Percentiles rank a stretch among this genome's conserved stretches.
These are phyloP conservation scores for Oscheius sp. DNA, from an alignment of 1,140 invertebrate genomes.

Conservation along the genomic window DNA sequence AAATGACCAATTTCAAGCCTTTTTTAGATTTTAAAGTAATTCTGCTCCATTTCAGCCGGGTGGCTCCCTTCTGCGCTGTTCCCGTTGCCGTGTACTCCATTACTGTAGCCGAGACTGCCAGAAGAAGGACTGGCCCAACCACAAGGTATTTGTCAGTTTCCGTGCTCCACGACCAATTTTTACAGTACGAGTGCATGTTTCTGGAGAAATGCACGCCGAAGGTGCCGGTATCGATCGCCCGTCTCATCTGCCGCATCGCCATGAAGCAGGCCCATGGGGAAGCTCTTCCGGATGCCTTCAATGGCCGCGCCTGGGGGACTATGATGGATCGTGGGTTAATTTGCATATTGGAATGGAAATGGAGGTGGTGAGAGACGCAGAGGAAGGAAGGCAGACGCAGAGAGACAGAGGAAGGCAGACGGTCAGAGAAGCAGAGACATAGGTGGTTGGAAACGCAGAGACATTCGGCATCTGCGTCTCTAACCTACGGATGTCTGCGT, in stretches of 20 bases:
- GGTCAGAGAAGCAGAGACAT: no score
- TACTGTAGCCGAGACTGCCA: slow-evolving; percentile 4
- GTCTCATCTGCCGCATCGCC: background rate
- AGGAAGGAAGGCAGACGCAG: no score
- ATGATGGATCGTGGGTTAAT: slow-evolving; percentile 1
- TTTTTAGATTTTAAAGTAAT: background rate
- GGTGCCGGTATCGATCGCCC: background rate
- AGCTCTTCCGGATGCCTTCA: background rate
- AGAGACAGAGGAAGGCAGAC: no score
- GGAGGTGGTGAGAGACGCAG: no score
- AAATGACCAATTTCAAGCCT: background rate
- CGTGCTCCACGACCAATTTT: background rate
- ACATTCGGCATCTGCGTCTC: no score
- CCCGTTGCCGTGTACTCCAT: background rate
- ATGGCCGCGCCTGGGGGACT: background rate
- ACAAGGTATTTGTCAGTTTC: slow-evolving; percentile 1
- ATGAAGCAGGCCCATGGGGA: background rate
- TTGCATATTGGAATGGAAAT: background rate
- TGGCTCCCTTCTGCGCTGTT: background rate
- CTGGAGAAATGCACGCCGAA: background rate
- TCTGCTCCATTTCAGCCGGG: background rate
- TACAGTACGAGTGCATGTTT: slow-evolving; percentile 6
- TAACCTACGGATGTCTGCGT: no score
- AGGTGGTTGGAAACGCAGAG: no score
- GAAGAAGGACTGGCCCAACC: slow-evolving; percentile 5